phyloP scores from a whole-genome alignment of 92 coral and sea anemone genomes.

The Muricea muricata region DNA sequence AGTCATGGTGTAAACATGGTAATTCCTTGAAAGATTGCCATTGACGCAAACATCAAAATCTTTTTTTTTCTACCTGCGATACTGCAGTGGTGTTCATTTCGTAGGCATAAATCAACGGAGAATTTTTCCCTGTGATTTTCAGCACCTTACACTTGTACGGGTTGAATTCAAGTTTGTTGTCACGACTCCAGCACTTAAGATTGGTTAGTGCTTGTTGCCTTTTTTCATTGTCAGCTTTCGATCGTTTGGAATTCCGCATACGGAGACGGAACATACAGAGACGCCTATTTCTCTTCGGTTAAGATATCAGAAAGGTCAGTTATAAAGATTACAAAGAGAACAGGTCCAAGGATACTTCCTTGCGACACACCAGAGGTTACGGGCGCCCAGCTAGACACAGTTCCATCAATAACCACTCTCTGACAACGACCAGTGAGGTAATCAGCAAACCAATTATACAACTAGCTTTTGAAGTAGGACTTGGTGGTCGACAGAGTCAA shows the following conservation, averaged over 20 bases:
- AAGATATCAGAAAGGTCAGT: slow-evolving; percentile 34
- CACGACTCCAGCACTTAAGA: too few species aligned
- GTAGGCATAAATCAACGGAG: slow-evolving; percentile 43
- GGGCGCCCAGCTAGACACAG: too few species aligned
- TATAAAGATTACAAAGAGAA: slow-evolving; percentile 45
- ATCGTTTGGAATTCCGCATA: too few species aligned
- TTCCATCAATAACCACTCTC: too few species aligned
- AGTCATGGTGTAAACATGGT: slow-evolving; percentile 9
- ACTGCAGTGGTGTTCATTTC: slow-evolving; percentile 31
- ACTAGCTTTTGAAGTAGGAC: too few species aligned
- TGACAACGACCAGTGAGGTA: too few species aligned
- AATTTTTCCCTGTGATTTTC: slow-evolving; percentile 48
- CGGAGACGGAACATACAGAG: slow-evolving; percentile 50
- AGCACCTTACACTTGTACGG: slow-evolving; percentile 59
- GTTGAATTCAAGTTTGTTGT: slow-evolving; percentile 57
- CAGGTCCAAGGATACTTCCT: slow-evolving; percentile 46
- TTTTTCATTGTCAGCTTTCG: too few species aligned
- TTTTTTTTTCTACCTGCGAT: slow-evolving; percentile 43
- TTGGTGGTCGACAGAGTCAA: too few species aligned
- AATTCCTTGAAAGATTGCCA: slow-evolving; percentile 47
- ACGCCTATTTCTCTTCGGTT: slow-evolving; percentile 35
- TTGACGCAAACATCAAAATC: too few species aligned
- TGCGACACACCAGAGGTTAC: too few species aligned
- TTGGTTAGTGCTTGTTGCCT: too few species aligned
- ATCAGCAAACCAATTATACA: too few species aligned